Base-by-base conservation (phyloP, 2,113 vertebrate species). In the Microcebus ravelobensis region DNA sequence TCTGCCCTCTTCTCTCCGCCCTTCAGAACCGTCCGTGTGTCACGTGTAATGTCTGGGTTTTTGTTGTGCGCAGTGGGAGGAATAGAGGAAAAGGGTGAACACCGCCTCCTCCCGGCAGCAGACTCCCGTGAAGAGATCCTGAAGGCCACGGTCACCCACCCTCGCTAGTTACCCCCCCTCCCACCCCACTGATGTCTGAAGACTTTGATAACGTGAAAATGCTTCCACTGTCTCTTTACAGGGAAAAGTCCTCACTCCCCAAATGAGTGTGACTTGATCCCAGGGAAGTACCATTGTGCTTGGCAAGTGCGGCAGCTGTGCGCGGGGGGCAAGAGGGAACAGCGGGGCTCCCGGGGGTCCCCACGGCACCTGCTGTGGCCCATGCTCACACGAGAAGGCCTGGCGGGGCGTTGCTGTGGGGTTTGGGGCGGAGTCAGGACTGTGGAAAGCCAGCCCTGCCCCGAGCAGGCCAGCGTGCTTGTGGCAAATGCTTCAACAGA, bases 21-120 rank as follows among this genome's bases (percentile, higher is more conserved):
- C 52, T 50, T n/a, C 59, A 20, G 39, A 52, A 34, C 29, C 50
- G 2, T 9, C 21, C 13, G 0, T 20, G 6, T 67, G 31, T 36
- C n/a, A 3, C 5, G 18, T 74, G 25, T 23, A 34, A n/a, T 6
- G 20, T 29, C 59, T 15, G 8, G 3, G 31, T 5, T 27, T 77
- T n/a, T 36, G 36, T 15, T 25, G 71, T 52, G 2, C 42, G 14
- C 59, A 17, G 50, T 6, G 21, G 29, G 36, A 61, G 84, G 45
- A 61, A 11, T 8, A 61, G 17, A 25, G 21, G 20, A 57, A 39
- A 34, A 14, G 11, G 34, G 8, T 4, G 7, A 45, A 14, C 11
- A 17, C 27, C 1, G 0, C 18, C 0, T n/a, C 29, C 48, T 61
- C 13, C 48, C 11, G 2, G 36, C 20, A 8, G 29, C 74, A 71